phyloP scores from a whole-genome alignment of 1,140 invertebrate species.

The Dendrolimus punctatus region DNA sequence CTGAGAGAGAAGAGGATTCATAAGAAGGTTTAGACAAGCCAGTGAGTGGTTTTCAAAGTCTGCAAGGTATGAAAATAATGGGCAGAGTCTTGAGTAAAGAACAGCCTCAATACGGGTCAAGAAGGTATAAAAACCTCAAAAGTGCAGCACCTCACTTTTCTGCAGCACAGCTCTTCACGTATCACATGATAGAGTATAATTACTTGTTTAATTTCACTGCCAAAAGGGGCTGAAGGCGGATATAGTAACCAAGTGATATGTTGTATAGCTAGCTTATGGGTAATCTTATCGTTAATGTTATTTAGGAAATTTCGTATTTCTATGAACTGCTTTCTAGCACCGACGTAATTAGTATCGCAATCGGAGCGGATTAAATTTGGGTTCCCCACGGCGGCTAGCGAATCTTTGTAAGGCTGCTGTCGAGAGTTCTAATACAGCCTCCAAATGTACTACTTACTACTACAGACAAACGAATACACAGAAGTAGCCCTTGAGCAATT shows the following conservation, averaged over 20 bases:
- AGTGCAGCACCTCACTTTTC: no score
- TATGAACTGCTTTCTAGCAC: constrained; percentile 20
- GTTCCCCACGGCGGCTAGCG: constrained; percentile 38
- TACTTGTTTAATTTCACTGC: constrained; percentile 37
- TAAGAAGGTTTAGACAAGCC: no score
- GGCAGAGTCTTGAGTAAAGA: no score
- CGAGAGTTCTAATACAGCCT: constrained; percentile 45
- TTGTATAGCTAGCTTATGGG: constrained; percentile 8
- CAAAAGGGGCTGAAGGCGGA: constrained; percentile 5
- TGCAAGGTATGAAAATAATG: no score
- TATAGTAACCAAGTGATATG: constrained; percentile 15
- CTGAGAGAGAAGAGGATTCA: no score
- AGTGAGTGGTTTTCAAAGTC: no score
- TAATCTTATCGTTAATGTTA: constrained; percentile 7
- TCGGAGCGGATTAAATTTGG: constrained; percentile 42
- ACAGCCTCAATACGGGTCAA: constrained; percentile 22
- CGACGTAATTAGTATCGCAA: constrained; percentile 50
- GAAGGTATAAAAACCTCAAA: constrained; percentile 20
- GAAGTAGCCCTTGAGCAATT: constrained; percentile 46
- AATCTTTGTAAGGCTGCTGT: constrained; percentile 52
- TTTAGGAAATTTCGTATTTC: constrained; percentile 12
- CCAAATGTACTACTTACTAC: no score
- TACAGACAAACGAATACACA: constrained; percentile 61
- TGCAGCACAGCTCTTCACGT: constrained; percentile 8
- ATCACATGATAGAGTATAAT: constrained; percentile 18